phyloP scores from a whole-genome alignment of 2,113 vertebrate genomes.

The Paracanthobrama guichenoti region DNA sequence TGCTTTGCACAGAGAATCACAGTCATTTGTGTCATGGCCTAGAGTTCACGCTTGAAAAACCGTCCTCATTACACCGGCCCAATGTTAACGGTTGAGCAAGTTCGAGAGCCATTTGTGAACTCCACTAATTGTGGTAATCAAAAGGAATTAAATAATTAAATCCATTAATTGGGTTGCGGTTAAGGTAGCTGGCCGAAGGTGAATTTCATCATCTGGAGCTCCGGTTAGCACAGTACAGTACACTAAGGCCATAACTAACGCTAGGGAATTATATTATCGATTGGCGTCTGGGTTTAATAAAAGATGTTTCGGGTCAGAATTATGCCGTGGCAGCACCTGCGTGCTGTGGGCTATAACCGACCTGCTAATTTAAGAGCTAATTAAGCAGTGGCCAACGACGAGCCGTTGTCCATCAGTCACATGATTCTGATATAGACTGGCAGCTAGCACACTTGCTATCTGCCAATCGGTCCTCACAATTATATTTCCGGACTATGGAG shows the following conservation, averaged over 20 bases:
- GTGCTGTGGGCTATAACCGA: constrained; percentile 58
- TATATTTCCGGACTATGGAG: constrained; percentile 75
- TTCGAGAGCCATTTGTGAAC: constrained; percentile 5
- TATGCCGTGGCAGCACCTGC: not conserved
- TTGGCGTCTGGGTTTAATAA: not conserved
- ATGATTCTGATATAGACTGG: constrained; percentile 76
- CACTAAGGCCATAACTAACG: not conserved
- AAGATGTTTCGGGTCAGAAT: not conserved
- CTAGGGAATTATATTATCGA: not conserved
- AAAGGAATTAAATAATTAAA: constrained; percentile 8
- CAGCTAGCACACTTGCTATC: constrained; percentile 70
- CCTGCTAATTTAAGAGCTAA: constrained; percentile 67
- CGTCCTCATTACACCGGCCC: not conserved
- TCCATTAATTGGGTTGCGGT: not conserved
- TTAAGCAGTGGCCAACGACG: constrained; percentile 73
- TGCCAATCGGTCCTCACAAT: constrained; percentile 76
- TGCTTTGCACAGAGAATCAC: constrained; percentile 63
- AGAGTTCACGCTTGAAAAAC: constrained; percentile 25
- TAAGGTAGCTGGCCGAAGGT: not conserved
- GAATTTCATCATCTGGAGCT: constrained; percentile 13
- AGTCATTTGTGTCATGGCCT: constrained; percentile 49
- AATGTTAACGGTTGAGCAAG: constrained; percentile 16
- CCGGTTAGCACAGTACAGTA: not conserved
- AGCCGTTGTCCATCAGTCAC: constrained; percentile 68
- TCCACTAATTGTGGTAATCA: not conserved